A percentile compares a stretch with the other conserved stretches of the same genome.
Conservation (phyloP, 2,888 invertebrate species). For the Sussaba pulchella region DNA sequence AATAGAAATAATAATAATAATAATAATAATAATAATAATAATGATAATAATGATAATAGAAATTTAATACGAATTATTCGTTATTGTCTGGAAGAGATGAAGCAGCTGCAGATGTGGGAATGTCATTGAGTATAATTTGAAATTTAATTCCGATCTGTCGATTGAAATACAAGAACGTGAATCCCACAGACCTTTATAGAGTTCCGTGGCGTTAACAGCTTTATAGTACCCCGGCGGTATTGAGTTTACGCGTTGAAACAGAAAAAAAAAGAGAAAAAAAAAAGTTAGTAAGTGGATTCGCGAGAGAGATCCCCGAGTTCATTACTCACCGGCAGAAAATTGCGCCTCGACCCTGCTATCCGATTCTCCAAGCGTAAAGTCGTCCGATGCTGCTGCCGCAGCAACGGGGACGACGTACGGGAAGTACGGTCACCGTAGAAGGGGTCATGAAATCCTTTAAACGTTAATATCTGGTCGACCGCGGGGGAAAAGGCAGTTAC, state of each 20-base stretch:
- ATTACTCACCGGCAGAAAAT: constrained; percentile 64
- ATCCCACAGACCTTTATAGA: constrained; percentile 44
- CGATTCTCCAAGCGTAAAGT: constrained; percentile 34
- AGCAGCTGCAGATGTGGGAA: not conserved
- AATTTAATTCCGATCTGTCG: constrained; percentile 25
- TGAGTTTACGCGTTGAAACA: constrained; percentile 57
- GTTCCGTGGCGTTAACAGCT: constrained; percentile 55
- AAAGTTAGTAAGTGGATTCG: constrained; percentile 41
- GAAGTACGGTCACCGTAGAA: constrained; percentile 8
- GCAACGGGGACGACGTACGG: constrained; percentile 17
- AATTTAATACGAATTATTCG: no score
- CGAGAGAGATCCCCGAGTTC: constrained; percentile 45
- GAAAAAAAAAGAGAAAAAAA: constrained; percentile 3
- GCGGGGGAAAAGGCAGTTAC: constrained; percentile 36
- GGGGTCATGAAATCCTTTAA: constrained; percentile 57
- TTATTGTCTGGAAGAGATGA: no score
- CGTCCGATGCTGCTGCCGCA: constrained; percentile 10
- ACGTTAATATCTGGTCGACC: constrained; percentile 58
- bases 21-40: no score
- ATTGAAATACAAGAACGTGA: constrained; percentile 29
- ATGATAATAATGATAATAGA: no score
- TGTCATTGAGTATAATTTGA: constrained; percentile 13
- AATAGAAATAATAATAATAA: no score
- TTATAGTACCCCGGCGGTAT: constrained; percentile 50
- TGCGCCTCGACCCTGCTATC: constrained; percentile 42